A percentile compares a stretch with the other conserved stretches of the same genome.
phyloP scores from a whole-genome alignment of 2,797 vertebrate genomes.

The Momotus momota region DNA sequence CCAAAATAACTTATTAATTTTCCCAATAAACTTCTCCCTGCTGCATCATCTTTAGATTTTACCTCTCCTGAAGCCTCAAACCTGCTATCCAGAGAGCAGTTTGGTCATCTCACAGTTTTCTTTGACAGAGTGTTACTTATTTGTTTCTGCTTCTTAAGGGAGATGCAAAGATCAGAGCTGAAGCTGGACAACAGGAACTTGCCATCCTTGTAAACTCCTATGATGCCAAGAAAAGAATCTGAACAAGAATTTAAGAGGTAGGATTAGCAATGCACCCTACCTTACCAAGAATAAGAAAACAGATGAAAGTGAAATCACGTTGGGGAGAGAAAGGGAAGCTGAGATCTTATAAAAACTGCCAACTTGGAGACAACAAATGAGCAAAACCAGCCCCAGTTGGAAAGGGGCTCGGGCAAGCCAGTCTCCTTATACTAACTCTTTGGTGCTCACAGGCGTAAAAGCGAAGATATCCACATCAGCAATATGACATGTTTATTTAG shows the following conservation, averaged over 20 bases:
- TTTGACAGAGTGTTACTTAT: not conserved
- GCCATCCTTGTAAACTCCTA: not conserved
- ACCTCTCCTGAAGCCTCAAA: not conserved
- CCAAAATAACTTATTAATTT: not conserved
- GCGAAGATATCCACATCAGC: conserved; percentile 23
- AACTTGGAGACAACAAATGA: conserved; percentile 7
- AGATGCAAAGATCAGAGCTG: not conserved
- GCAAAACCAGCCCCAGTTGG: conserved; percentile 4
- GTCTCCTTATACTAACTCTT: not conserved
- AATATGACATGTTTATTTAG: conserved; percentile 58
- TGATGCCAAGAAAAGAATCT: not conserved
- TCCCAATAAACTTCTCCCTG: not conserved
- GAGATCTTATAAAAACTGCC: not conserved
- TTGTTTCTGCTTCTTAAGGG: not conserved
- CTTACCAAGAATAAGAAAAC: not conserved
- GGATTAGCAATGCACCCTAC: not conserved
- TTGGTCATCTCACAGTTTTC: not conserved
- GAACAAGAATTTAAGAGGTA: not conserved
- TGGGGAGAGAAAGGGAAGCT: not conserved
- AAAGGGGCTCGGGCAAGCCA: not conserved
- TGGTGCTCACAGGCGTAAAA: conserved; percentile 10
- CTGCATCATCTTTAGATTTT: not conserved
- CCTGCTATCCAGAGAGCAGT: not conserved
- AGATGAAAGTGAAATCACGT: not conserved
- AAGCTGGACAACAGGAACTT: not conserved